Percentiles rank a stretch among this genome's conserved stretches.
phyloP scores from a whole-genome alignment of 2,888 invertebrate genomes.

The Dasypolia templi region DNA sequence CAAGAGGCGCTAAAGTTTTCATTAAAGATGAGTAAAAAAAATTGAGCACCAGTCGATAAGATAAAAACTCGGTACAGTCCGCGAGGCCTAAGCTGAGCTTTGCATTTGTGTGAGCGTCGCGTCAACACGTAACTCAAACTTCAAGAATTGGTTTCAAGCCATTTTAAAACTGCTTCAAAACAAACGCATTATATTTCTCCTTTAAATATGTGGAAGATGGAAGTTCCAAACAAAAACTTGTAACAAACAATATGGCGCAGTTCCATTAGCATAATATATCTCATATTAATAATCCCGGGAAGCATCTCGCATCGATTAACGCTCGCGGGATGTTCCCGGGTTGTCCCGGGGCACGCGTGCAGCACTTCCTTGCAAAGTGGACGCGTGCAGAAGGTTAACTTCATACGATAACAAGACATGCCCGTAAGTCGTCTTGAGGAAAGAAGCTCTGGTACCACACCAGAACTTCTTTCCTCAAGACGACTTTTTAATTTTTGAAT shows the following conservation, averaged over 20 bases:
- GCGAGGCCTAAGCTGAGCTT: no score
- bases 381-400: conserved; percentile 30
- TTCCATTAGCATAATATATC: conserved; percentile 66
- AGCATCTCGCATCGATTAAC: conserved; percentile 59
- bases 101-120: no score
- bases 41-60: background rate
- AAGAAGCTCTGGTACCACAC: no score
- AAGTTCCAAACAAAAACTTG: conserved; percentile 60
- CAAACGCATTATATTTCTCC: conserved; percentile 2
- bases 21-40: background rate
- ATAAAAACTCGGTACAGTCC: no score
- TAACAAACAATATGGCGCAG: conserved; percentile 62
- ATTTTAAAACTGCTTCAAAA: conserved; percentile 5
- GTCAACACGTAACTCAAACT: background rate
- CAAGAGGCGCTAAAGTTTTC: background rate
- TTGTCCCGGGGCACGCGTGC: conserved; percentile 40
- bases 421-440: no score
- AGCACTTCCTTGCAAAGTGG: background rate
- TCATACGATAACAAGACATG: conserved; percentile 7
- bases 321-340: conserved; percentile 46
- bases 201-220: conserved; percentile 55
- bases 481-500: no score
- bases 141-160: no score
- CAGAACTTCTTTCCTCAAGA: background rate
- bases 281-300: conserved; percentile 64